These are phyloP conservation scores for Drosophila sturtevanti DNA, from an alignment of 1,140 invertebrate genomes.

Conservation along the genomic window DNA sequence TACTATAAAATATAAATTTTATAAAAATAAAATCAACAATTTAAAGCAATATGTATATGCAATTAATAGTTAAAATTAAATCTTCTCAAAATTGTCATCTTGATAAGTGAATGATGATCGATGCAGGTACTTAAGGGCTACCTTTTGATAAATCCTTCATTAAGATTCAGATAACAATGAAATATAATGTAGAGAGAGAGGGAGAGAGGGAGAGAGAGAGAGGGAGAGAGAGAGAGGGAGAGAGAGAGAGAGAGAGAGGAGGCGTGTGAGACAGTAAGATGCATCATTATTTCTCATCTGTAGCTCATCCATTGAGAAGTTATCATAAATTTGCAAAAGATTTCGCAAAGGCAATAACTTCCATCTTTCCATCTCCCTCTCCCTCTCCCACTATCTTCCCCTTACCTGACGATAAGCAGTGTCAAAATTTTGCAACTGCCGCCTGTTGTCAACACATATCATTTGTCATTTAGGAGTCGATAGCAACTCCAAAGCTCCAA, in stretches of 20 bases:
- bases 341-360: slow-evolving; percentile 14
- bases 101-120: slow-evolving; percentile 57
- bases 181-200: slow-evolving; percentile 36
- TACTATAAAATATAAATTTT: no score
- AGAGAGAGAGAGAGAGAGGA: background rate
- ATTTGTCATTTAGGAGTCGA: slow-evolving; percentile 65
- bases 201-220: background rate
- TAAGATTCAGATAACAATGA: slow-evolving; percentile 61
- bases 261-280: no score
- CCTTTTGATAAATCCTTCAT: slow-evolving; percentile 32
- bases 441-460: slow-evolving; percentile 76
- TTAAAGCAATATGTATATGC: no score
- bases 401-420: slow-evolving; percentile 61
- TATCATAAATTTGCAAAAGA: slow-evolving; percentile 60
- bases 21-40: no score
- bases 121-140: slow-evolving; percentile 47
- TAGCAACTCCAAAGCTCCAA: slow-evolving; percentile 45
- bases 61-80: no score
- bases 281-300: no score
- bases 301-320: background rate
- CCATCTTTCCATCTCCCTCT: background rate
- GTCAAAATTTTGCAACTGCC: slow-evolving; percentile 76
- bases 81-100: background rate
- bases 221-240: background rate
- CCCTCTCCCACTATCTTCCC: slow-evolving; percentile 13